Conservation (phyloP, 2,888 invertebrate genomes). For the Chelonus formosanus region DNA sequence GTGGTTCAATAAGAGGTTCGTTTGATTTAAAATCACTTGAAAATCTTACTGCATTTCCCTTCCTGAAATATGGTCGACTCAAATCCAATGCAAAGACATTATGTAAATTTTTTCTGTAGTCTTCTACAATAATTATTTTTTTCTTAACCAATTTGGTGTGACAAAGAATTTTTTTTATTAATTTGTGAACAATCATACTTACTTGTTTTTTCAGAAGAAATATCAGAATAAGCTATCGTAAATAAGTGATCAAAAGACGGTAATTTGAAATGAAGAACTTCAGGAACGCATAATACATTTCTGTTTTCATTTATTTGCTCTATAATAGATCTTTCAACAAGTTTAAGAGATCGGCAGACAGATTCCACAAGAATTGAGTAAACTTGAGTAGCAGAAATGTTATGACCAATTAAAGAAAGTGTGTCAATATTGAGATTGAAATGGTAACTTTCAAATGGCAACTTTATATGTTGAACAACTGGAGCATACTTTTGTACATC, state of each 20-base stretch:
- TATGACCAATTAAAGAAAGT: conserved; percentile 75
- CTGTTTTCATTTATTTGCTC: conserved; percentile 68
- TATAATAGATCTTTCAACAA: conserved; percentile 72
- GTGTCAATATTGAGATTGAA: conserved; percentile 77
- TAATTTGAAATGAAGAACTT: conserved; percentile 80
- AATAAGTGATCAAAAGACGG: conserved; percentile 78
- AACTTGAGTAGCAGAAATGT: conserved; percentile 72
- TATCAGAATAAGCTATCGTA: conserved; percentile 75
- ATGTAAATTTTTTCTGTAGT: conserved; percentile 76
- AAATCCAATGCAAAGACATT: conserved; percentile 74
- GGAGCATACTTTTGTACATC: conserved; percentile 65
- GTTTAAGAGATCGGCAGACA: conserved; percentile 74
- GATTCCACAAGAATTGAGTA: conserved; percentile 81
- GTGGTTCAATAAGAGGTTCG: conserved; percentile 76
- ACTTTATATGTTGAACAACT: conserved; percentile 73
- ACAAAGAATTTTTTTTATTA: not conserved
- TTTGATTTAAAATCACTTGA: conserved; percentile 64
- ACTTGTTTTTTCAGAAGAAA: conserved; percentile 76
- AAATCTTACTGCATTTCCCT: conserved; percentile 74
- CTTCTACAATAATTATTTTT: conserved; percentile 66
- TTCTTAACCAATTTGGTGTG: not conserved
- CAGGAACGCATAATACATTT: conserved; percentile 69
- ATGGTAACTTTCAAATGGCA: conserved; percentile 67
- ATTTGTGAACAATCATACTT: conserved; percentile 53
- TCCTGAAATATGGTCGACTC: conserved; percentile 78